phyloP scores from a whole-genome alignment of 2,797 vertebrate genomes.

The Epinephelus awoara region DNA sequence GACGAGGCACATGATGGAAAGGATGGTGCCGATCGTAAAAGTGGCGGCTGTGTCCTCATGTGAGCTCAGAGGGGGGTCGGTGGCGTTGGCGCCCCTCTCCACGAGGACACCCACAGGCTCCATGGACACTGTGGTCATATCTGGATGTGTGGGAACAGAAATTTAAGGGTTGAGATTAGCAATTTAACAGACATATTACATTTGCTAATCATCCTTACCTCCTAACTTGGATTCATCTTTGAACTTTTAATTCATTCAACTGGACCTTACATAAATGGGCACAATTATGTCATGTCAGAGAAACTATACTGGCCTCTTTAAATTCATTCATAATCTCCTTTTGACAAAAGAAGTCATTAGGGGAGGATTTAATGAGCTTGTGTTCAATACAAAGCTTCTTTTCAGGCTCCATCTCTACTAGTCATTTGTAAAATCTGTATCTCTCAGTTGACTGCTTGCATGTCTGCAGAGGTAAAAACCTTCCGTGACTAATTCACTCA shows the following conservation, averaged over 20 bases:
- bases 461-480: background rate
- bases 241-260: background rate
- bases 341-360: background rate
- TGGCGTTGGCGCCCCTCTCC: slow-evolving; percentile 81
- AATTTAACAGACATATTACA: background rate
- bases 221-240: background rate
- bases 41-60: slow-evolving; percentile 88
- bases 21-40: slow-evolving; percentile 89
- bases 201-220: background rate
- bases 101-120: slow-evolving; percentile 78
- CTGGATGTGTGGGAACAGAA: slow-evolving; percentile 52
- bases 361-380: background rate
- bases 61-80: slow-evolving; percentile 63
- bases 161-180: background rate
- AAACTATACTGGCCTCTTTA: background rate
- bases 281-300: background rate
- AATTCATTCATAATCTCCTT: slow-evolving; percentile 15
- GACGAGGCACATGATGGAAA: slow-evolving; percentile 92
- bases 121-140: slow-evolving; percentile 80
- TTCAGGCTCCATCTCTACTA: slow-evolving; percentile 3
- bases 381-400: slow-evolving; percentile 33
- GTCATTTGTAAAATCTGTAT: background rate
- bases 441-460: background rate
- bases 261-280: background rate
- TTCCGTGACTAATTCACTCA: background rate